These are phyloP conservation scores for Sinocyclocheilus anshuiensis DNA, from an alignment of 2,113 vertebrate species.

Conservation along the genomic window DNA sequence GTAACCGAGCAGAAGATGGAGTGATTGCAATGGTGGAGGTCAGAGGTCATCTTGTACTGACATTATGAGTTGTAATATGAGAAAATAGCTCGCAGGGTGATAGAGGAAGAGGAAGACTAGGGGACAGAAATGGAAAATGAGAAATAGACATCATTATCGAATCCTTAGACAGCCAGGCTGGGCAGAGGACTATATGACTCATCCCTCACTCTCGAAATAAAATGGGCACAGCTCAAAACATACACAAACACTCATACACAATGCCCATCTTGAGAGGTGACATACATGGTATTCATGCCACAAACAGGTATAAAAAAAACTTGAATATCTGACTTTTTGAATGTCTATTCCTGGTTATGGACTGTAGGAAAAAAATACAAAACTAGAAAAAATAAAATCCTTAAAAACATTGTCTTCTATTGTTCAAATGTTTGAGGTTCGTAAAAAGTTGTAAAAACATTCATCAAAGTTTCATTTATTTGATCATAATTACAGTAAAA, in stretches of 20 bases:
- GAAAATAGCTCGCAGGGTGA: conserved; percentile 28
- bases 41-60: conserved; percentile 16
- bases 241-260: not conserved
- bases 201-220: conserved; percentile 36
- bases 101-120: not conserved
- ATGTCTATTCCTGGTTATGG: not conserved
- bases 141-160: conserved; percentile 43
- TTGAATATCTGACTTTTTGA: not conserved
- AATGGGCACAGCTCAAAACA: conserved; percentile 1
- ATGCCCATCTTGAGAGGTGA: not conserved
- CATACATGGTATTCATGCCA: not conserved
- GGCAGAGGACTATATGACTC: conserved; percentile 35
- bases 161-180: conserved; percentile 20
- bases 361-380: not conserved
- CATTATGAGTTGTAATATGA: conserved; percentile 6
- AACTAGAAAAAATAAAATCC: not conserved
- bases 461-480: not conserved
- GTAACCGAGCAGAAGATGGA: not conserved
- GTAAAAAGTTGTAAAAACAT: too few species aligned
- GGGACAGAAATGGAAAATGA: conserved; percentile 17
- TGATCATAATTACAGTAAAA: not conserved
- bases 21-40: not conserved
- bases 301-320: not conserved
- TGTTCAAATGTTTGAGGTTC: too few species aligned
- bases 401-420: too few species aligned